Percentiles rank a stretch among this genome's conserved stretches.
Conservation (phyloP, 1,140 invertebrate genomes). For the Apocrypta bakeri region DNA sequence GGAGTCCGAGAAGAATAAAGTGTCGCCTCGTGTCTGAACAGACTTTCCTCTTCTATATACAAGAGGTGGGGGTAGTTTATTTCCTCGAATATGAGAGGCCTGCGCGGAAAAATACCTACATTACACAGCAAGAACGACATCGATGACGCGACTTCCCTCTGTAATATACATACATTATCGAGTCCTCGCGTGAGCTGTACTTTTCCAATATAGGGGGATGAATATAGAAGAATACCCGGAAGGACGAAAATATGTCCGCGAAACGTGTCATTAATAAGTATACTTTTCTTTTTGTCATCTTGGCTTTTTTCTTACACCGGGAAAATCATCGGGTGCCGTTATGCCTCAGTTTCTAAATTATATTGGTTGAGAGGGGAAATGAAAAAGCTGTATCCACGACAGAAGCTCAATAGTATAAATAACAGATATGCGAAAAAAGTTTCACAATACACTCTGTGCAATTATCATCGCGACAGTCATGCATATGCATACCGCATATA, state of each 20-base stretch:
- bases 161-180: conserved; percentile 1
- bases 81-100: neutral
- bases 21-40: too few species aligned
- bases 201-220: conserved; percentile 16
- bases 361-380: too few species aligned
- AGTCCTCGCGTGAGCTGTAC: neutral
- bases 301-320: neutral
- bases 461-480: too few species aligned
- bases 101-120: conserved; percentile 11
- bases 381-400: too few species aligned
- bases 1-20: too few species aligned
- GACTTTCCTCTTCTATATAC: neutral
- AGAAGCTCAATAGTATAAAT: too few species aligned
- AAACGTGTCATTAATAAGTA: conserved; percentile 51
- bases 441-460: too few species aligned
- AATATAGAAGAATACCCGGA: neutral
- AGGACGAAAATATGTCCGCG: conserved; percentile 43
- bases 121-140: conserved; percentile 3
- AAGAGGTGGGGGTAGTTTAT: neutral
- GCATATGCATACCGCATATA: too few species aligned
- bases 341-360: too few species aligned
- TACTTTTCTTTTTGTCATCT: neutral
- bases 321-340: too few species aligned
- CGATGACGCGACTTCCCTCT: conserved; percentile 5
- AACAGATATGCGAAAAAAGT: too few species aligned